A percentile compares a stretch with the other conserved stretches of the same genome.
phyloP scores from a whole-genome alignment of 2,888 invertebrate genomes.

The Drosophila siamana region DNA sequence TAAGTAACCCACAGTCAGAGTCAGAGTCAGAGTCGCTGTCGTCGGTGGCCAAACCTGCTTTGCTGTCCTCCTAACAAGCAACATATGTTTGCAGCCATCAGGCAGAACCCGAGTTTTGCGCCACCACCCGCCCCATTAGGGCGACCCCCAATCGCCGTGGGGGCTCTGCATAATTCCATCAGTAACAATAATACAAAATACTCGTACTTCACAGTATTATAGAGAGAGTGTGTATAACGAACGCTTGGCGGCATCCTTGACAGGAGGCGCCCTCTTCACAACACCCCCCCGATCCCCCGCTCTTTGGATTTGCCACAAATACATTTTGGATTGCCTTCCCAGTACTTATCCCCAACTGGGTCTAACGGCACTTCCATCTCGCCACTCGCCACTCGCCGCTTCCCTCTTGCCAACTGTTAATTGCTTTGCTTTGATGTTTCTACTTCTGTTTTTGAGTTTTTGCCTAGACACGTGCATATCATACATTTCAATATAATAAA shows the following conservation, averaged over 20 bases:
- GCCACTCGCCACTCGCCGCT: background rate
- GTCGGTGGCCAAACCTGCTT: constrained; percentile 30
- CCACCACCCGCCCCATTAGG: constrained; percentile 14
- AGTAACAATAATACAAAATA: constrained; percentile 45
- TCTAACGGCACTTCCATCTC: background rate
- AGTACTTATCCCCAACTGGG: background rate
- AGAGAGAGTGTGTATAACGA: constrained; percentile 5
- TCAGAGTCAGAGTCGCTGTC: constrained; percentile 15
- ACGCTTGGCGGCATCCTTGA: constrained; percentile 60
- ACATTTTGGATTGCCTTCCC: constrained; percentile 10
- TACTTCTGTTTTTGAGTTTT: constrained; percentile 55
- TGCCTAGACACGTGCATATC: background rate
- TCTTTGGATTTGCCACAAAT: constrained; percentile 37
- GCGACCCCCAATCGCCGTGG: constrained; percentile 26
- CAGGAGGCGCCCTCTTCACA: constrained; percentile 29
- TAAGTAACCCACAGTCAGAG: constrained; percentile 11
- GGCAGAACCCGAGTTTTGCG: constrained; percentile 10
- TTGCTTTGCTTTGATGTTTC: constrained; percentile 45
- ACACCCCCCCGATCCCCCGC: constrained; percentile 10
- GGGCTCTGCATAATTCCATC: constrained; percentile 55
- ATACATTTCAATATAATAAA: background rate
- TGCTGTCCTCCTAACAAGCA: constrained; percentile 43
- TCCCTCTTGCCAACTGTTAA: constrained; percentile 26
- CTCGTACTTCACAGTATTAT: constrained; percentile 47
- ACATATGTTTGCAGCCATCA: constrained; percentile 39